These are phyloP conservation scores for Dasypolia templi DNA, from an alignment of 2,888 invertebrate species.

Conservation along the genomic window DNA sequence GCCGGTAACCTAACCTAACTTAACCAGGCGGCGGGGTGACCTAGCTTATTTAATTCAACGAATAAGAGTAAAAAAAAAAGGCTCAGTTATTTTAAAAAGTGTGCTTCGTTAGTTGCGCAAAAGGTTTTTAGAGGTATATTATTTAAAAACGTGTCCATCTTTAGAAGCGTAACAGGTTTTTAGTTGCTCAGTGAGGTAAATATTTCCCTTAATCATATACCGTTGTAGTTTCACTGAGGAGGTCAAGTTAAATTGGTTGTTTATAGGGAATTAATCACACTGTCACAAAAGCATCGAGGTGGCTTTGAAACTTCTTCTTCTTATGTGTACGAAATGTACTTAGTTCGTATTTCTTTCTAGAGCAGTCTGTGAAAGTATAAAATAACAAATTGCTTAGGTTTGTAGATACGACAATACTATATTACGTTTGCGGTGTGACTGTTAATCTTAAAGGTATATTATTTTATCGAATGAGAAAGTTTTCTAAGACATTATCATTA, in stretches of 20 bases:
- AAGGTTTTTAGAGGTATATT: no score
- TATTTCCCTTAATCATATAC: neutral
- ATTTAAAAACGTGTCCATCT: no score
- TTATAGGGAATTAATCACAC: slow-evolving; percentile 50
- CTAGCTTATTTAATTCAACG: no score
- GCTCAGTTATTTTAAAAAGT: no score
- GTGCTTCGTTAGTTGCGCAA: no score
- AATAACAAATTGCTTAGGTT: neutral
- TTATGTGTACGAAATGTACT: neutral
- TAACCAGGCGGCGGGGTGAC: no score
- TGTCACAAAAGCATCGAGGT: slow-evolving; percentile 51
- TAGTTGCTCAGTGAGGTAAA: no score
- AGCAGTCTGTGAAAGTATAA: neutral
- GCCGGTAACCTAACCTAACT: no score
- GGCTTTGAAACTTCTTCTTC: slow-evolving; percentile 61
- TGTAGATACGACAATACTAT: neutral
- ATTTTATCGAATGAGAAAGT: neutral
- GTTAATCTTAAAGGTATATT: no score
- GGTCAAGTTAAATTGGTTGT: slow-evolving; percentile 28
- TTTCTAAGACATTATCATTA: neutral
- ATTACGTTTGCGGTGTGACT: neutral
- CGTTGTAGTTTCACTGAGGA: neutral
- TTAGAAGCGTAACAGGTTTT: no score
- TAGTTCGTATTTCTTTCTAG: neutral
- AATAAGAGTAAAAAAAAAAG: no score